Base-by-base conservation (phyloP, 1,140 invertebrate species). In the Plectrocnemia conspersa region DNA sequence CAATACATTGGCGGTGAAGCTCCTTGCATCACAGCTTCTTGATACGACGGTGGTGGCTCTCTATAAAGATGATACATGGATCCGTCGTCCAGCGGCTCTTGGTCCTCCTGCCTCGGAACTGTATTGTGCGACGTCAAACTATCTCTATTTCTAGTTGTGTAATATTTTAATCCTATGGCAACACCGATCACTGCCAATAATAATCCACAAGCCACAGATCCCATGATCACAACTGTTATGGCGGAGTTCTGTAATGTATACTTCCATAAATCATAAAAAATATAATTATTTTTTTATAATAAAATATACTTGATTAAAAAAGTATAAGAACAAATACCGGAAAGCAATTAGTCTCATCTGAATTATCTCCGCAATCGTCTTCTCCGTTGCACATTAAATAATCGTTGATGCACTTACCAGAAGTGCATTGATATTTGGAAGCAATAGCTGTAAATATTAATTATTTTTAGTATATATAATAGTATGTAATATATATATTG, bases 281-380 rank as follows among this genome's bases (percentile, higher is more conserved):
- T 7, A 18, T 22, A 13, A 19, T 18, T n/a, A 44, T 18, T 16
- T 19, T 2, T 44, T 16, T 6, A 44, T 7, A 6, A 44, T n/a
- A 11, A 19, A 6, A 22, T 4, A 22, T 47, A 56, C 54, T 25
- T 56, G 32, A 3, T 9, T 9, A 40, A 11, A 29, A 10, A 16
- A 40, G 16, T 11, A 19, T 22, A 16, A 18, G 6, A 44, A 44
- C 7, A 11, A 44, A 19, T 44, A 44, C 7, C 10, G 19, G 25
- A 13, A 61, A 45, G 24, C 59, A 61, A 22, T 61, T 47, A 7
- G 18, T 22, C 54, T 61, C 59, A 48, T 61, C 59, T 3, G 59
- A 61, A 11, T 52, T 52, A 41, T 61, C 59, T 7, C 50, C 59
- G 44, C 59, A 61, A 45, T 61, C 59, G 25, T 61, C 59, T 32